Conservation (phyloP, 1,140 invertebrate genomes). For the Bombus consobrinus region DNA sequence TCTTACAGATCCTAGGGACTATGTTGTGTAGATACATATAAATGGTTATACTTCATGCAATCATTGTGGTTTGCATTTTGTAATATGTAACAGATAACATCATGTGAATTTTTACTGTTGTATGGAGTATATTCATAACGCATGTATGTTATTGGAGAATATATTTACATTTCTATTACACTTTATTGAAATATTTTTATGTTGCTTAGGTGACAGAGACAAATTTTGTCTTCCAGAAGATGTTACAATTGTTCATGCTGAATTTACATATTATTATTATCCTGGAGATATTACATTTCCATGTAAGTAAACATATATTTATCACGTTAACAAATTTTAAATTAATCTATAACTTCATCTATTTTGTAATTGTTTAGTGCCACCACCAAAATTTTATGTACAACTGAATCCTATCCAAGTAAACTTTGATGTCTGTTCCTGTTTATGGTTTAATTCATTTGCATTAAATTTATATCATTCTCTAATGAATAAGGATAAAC, state of each 20-base stretch:
- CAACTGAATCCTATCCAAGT: slow-evolving; percentile 95
- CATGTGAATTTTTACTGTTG: slow-evolving; percentile 10
- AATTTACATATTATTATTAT: slow-evolving; percentile 98
- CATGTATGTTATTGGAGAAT: slow-evolving; percentile 42
- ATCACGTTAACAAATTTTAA: slow-evolving; percentile 8
- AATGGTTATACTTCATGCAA: slow-evolving; percentile 13
- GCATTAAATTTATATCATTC: slow-evolving; percentile 92
- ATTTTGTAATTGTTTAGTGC: slow-evolving; percentile 86
- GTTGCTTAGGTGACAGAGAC: slow-evolving; percentile 90
- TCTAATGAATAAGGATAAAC: slow-evolving; percentile 83
- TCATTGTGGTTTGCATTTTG: slow-evolving; percentile 10
- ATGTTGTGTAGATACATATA: slow-evolving; percentile 2
- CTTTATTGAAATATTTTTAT: slow-evolving; percentile 54
- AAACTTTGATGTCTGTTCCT: slow-evolving; percentile 91
- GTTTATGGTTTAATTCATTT: slow-evolving; percentile 97
- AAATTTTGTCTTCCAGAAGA: slow-evolving; percentile 93
- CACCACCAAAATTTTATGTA: slow-evolving; percentile 95
- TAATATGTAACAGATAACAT: background rate
- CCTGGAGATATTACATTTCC: slow-evolving; percentile 96
- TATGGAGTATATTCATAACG: slow-evolving; percentile 23
- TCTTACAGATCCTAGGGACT: background rate
- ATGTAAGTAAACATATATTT: slow-evolving; percentile 84
- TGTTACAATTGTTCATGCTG: slow-evolving; percentile 95
- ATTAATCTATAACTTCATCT: slow-evolving; percentile 33
- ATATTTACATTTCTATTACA: background rate